Evolutionary conservation across 2,888 invertebrate genomes (phyloP).

Genomic region (Hirtodrosophila cameraria): DNA sequence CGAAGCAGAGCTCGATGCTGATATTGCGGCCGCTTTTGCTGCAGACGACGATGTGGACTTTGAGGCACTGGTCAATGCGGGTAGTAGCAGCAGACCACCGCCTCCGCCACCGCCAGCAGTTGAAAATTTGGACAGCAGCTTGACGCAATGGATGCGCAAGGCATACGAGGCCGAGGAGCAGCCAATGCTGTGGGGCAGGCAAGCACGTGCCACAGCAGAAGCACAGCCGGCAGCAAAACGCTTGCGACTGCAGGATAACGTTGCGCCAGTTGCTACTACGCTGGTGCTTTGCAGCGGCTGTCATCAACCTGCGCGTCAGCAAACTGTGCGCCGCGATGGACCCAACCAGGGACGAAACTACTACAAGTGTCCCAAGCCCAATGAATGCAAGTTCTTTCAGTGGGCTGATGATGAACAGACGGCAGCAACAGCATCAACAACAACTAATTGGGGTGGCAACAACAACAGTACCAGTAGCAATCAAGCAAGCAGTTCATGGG

Average conservation of each 20-base stretch:
- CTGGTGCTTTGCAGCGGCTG: slow-evolving; percentile 78
- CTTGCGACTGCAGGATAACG: slow-evolving; percentile 13
- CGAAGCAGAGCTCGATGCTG: slow-evolving; percentile 40
- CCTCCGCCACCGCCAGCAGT: background rate
- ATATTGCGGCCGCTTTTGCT: slow-evolving; percentile 74
- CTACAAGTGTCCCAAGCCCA: slow-evolving; percentile 88
- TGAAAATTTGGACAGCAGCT: slow-evolving; percentile 33
- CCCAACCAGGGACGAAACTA: slow-evolving; percentile 93
- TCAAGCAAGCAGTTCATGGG: background rate
- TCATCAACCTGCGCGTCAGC: slow-evolving; percentile 66
- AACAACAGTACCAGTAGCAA: background rate
- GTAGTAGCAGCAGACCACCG: background rate
- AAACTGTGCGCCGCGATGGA: slow-evolving; percentile 91
- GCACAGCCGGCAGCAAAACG: slow-evolving; percentile 45
- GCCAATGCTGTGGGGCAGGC: slow-evolving; percentile 63
- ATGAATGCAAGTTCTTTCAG: slow-evolving; percentile 91
- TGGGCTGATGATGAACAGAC: slow-evolving; percentile 87
- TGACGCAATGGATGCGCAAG: slow-evolving; percentile 46
- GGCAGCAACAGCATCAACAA: background rate
- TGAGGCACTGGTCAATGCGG: slow-evolving; percentile 52
- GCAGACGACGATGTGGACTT: slow-evolving; percentile 71
- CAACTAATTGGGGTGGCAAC: slow-evolving; percentile 1
- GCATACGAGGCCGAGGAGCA: slow-evolving; percentile 40
- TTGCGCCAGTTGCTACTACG: background rate
- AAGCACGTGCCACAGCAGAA: slow-evolving; percentile 36